These are phyloP conservation scores for Saguinus imperator DNA, from an alignment of 2,113 vertebrate genomes.

Conservation along the genomic window DNA sequence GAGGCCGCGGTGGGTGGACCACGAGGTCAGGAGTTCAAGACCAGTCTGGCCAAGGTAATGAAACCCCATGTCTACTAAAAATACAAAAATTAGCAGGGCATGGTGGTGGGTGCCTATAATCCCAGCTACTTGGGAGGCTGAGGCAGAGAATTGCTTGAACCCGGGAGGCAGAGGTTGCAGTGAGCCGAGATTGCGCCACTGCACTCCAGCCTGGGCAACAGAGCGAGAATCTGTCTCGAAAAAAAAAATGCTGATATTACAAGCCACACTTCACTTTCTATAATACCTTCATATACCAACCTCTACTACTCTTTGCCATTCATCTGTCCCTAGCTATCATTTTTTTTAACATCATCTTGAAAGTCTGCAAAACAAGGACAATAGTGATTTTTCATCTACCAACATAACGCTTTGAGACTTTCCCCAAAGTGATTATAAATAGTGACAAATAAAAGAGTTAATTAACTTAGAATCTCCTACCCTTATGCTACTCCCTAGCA, in stretches of 20 bases:
- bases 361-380: constrained; percentile 1
- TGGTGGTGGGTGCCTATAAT: too few species aligned
- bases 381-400: not conserved
- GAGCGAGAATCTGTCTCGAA: too few species aligned
- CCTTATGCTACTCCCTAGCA: constrained; percentile 35
- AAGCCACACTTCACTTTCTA: not conserved
- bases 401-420: constrained; percentile 9
- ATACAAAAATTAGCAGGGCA: too few species aligned
- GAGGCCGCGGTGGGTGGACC: too few species aligned
- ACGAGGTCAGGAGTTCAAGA: too few species aligned
- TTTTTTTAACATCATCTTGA: not conserved
- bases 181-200: too few species aligned
- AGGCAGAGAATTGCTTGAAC: too few species aligned
- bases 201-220: too few species aligned
- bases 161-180: too few species aligned
- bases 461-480: constrained; percentile 47
- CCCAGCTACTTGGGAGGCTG: too few species aligned
- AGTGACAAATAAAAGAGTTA: constrained; percentile 37
- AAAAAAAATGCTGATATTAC: not conserved
- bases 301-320: not conserved
- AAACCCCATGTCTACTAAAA: too few species aligned
- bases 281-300: not conserved
- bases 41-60: too few species aligned
- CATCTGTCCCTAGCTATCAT: not conserved
- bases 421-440: constrained; percentile 43